Conservation (phyloP, 2,113 vertebrate species). For the Numenius arquata region DNA sequence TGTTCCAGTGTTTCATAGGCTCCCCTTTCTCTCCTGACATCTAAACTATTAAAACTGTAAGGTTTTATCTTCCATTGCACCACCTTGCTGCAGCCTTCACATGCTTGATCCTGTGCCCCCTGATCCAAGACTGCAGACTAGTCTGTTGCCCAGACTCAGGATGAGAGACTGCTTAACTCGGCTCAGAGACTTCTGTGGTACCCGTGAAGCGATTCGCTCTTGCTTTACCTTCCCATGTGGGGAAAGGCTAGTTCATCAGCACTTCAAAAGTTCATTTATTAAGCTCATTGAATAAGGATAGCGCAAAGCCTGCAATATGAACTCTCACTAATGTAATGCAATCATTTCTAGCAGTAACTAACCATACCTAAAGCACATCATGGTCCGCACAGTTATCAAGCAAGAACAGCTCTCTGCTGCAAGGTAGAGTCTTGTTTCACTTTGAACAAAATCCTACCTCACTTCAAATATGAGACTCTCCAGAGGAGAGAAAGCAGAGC, state of each 20-base stretch:
- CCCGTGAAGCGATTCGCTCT: rapidly evolving
- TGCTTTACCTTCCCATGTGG: background rate
- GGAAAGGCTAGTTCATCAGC: background rate
- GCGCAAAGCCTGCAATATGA: background rate
- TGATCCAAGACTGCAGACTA: background rate
- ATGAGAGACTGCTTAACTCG: background rate
- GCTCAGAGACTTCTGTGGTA: background rate
- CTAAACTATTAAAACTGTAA: background rate
- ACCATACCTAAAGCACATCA: background rate
- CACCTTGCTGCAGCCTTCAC: background rate
- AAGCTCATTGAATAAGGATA: background rate
- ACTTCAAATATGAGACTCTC: background rate
- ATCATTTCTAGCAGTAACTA: background rate
- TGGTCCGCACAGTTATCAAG: background rate
- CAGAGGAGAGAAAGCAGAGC: background rate
- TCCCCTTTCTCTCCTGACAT: background rate
- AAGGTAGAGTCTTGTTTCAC: background rate
- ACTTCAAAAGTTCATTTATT: background rate
- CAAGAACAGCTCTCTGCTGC: background rate
- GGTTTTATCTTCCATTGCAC: background rate
- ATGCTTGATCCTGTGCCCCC: too few relatives aligned
- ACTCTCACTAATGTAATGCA: background rate
- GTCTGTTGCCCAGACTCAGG: rapidly evolving
- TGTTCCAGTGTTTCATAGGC: background rate
- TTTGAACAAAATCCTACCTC: background rate